These are phyloP conservation scores for Sylvilagus floridanus DNA, from an alignment of 2,797 vertebrate genomes.

Conservation along the genomic window DNA sequence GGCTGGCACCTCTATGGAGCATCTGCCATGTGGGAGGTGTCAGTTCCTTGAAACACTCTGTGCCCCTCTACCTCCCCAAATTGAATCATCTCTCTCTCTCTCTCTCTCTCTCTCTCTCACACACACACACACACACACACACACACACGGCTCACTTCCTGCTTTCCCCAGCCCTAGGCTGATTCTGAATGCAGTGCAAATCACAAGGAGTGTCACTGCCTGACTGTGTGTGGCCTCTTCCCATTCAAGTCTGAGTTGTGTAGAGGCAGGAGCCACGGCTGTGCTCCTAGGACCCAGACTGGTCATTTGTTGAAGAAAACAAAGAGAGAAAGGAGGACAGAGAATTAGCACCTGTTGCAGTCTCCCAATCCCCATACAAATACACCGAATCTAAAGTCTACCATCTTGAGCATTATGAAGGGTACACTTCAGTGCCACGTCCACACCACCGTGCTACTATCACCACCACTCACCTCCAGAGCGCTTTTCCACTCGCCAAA, in stretches of 20 bases:
- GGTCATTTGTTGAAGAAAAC: neutral
- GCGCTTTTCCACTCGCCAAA: neutral
- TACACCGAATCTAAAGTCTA: neutral
- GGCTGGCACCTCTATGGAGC: rapidly evolving
- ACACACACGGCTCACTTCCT: too few species aligned
- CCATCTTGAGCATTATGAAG: neutral
- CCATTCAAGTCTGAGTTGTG: neutral
- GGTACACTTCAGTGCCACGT: rapidly evolving
- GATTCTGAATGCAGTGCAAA: neutral
- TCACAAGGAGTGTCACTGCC: neutral
- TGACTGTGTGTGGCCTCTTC: neutral
- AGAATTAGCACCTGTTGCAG: neutral
- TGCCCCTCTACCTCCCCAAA: too few species aligned
- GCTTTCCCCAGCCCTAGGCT: neutral
- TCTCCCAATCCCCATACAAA: neutral
- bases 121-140: too few species aligned
- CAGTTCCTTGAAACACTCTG: neutral
- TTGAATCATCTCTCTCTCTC: too few species aligned
- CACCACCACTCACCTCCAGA: neutral
- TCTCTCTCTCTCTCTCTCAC: too few species aligned
- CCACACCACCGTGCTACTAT: too few species aligned
- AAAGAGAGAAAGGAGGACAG: neutral
- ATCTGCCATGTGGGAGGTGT: neutral
- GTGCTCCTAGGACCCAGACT: neutral
- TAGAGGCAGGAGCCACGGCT: neutral